Conservation (phyloP, 1,140 invertebrate genomes). For the Cydia fagiglandana region DNA sequence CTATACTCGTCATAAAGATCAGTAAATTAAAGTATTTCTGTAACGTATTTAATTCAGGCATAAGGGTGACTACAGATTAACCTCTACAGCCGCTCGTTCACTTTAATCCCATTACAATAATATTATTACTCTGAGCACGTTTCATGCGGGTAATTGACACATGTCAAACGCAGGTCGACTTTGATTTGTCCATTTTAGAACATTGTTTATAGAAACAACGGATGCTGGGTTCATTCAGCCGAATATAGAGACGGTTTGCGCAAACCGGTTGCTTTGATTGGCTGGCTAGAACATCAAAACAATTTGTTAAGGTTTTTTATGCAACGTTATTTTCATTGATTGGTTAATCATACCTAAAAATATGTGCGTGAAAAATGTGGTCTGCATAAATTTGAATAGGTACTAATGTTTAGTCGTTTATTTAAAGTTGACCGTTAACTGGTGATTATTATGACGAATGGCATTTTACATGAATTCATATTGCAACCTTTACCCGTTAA, state of each 20-base stretch:
- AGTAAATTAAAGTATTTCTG: slow-evolving; percentile 9
- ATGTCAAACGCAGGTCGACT: slow-evolving; percentile 60
- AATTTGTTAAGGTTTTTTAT: background rate
- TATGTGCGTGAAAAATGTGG: background rate
- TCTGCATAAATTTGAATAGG: background rate
- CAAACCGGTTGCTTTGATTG: slow-evolving; percentile 15
- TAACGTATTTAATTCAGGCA: background rate
- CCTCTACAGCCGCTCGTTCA: slow-evolving; percentile 12
- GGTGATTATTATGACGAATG: slow-evolving; percentile 40
- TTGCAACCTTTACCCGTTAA: background rate
- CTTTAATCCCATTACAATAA: slow-evolving; percentile 44
- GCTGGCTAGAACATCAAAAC: background rate
- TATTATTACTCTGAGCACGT: slow-evolving; percentile 39
- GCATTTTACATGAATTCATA: slow-evolving; percentile 10
- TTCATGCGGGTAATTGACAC: slow-evolving; percentile 59
- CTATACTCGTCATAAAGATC: background rate
- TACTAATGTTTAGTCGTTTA: background rate
- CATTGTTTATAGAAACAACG: slow-evolving; percentile 69
- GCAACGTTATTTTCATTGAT: background rate
- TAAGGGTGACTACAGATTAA: slow-evolving; percentile 10
- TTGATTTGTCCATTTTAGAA: slow-evolving; percentile 61
- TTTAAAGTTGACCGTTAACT: background rate
- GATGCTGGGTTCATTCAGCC: slow-evolving; percentile 57
- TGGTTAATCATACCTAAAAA: background rate
- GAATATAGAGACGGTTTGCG: slow-evolving; percentile 31